Conservation (phyloP, 2,888 invertebrate species). For the Escarpia spicata region DNA sequence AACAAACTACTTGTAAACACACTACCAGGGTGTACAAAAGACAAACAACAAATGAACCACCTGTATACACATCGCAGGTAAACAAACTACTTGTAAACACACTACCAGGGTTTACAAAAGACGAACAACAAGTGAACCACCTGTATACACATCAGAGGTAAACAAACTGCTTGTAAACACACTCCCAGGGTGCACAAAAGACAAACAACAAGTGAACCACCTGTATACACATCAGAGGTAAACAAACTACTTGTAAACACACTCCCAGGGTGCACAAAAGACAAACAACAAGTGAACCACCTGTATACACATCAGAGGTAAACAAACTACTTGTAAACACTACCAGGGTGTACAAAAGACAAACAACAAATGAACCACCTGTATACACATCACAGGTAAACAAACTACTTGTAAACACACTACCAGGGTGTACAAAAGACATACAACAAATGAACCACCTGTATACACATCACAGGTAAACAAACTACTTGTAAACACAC, state of each 20-base stretch:
- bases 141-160: background rate
- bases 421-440: background rate
- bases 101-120: too few relatives aligned
- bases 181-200: too few relatives aligned
- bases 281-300: background rate
- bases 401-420: background rate
- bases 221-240: too few relatives aligned
- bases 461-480: background rate
- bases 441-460: background rate
- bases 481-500: background rate
- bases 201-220: too few relatives aligned
- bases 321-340: background rate
- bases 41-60: too few relatives aligned
- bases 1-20: too few relatives aligned
- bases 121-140: background rate
- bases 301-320: background rate
- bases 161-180: background rate
- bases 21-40: too few relatives aligned
- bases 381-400: background rate
- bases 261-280: background rate
- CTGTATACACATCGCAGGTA: too few relatives aligned
- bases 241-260: background rate
- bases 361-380: too few relatives aligned
- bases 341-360: too few relatives aligned
- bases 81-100: too few relatives aligned